Evolutionary conservation across 2,888 invertebrate species (phyloP), one percentile per base, ranked within the genome.

Genomic region (Lepidocyrtinus sp.): DNA sequence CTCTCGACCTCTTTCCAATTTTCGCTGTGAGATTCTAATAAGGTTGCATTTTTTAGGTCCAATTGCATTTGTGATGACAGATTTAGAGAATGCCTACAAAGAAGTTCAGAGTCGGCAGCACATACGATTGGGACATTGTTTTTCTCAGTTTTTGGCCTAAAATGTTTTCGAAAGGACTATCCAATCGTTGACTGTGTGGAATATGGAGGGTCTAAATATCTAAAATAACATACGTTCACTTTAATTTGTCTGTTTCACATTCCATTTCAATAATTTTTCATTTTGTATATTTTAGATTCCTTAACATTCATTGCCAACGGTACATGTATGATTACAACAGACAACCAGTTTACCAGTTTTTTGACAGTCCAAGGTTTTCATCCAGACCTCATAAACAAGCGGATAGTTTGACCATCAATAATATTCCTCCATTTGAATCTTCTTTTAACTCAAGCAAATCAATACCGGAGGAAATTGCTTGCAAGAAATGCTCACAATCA

Each of bases 31-130:
- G 15, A 67, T 67, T 15, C 19, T 22, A 12, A 19, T 67, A 21
- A n/a, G 21, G 12, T 62, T 21, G 12, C 5, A 5, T 3, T 62
- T 26, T 64, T 73, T 22, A 90, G 93, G 74, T 93, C 93, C 0
- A 93, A 94, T 87, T 94, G 94, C 87, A 92, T 93, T 86, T 94
- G 94, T 87, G 94, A 94, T 87, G 92, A 92, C 0, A 90, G 91
- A 86, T 93, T 95, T 87, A 90, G 93, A 46, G 89, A 92, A 73
- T 95, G 94, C 87, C 89, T 95, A 65, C 92, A 92, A 87, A 90
- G 90, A 74, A 89, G 93, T 2, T 92, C 92, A 85, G 92, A 93
- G 84, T 92, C 93, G 87, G 92, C 93, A n/a, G 93, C 93, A 17
- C 92, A 93, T 86, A 92, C 92, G 0, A 89, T 93, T 75, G 93